These are phyloP conservation scores for Oreochromis grahami DNA, from an alignment of 2,797 vertebrate species.

Conservation along the genomic window DNA sequence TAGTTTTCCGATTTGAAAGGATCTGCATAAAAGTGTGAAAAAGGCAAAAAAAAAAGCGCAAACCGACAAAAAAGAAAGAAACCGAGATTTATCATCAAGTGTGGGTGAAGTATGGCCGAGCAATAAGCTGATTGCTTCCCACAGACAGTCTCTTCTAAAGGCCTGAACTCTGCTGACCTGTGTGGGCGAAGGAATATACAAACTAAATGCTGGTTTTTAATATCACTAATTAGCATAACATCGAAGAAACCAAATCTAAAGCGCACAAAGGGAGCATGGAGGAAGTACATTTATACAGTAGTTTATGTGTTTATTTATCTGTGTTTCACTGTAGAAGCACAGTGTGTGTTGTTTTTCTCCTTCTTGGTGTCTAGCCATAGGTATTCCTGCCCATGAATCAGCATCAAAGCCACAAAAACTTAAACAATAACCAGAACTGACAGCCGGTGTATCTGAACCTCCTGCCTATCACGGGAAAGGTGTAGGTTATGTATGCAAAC, in stretches of 20 bases:
- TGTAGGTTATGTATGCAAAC: not conserved
- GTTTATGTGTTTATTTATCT: conserved; percentile 1
- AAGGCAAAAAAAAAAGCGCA: not conserved
- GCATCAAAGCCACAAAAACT: not conserved
- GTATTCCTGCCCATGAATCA: conserved; percentile 5
- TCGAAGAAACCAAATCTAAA: conserved; percentile 21
- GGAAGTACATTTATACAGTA: not conserved
- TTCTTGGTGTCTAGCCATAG: not conserved
- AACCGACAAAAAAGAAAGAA: not conserved
- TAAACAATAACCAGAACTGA: conserved; percentile 11
- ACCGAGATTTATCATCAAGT: conserved; percentile 12
- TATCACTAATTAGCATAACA: conserved; percentile 52
- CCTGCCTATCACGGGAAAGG: not conserved
- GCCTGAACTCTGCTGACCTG: conserved; percentile 40
- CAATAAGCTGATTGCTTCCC: conserved; percentile 38
- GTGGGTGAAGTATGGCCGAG: conserved; percentile 1
- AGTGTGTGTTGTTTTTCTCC: not conserved
- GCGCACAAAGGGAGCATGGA: not conserved
- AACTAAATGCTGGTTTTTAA: conserved; percentile 26
- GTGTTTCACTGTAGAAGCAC: not conserved
- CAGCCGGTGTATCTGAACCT: not conserved
- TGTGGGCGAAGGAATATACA: conserved; percentile 36
- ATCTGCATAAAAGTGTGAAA: not conserved
- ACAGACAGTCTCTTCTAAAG: conserved; percentile 41
- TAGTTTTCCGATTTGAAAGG: not conserved